Base-by-base conservation (phyloP, 2,113 vertebrate species). In the Telmatochromis bifrenatus region DNA sequence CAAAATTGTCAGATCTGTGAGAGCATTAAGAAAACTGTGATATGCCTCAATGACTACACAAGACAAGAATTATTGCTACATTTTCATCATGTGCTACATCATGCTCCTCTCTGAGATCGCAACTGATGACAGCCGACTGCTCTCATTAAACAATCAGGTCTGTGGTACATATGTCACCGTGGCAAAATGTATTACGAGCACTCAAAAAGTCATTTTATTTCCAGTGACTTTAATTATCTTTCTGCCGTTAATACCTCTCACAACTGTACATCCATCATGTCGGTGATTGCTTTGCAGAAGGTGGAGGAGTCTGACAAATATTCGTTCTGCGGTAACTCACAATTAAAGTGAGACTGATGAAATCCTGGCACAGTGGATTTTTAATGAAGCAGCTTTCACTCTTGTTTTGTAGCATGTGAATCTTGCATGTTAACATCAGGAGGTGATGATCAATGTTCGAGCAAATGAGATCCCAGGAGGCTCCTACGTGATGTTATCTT, bases 401-500 rank as follows among this genome's bases (percentile, higher is more conserved):
- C 58, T 37, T 58, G 31, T 83, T 80, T 49, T 53, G 55, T 49
- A 7, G 28, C 82, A 60, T 54, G 81, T 65, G 56, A 80, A 54
- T 19, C 28, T 31, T 2, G 12, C 4, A 3, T 84, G 53, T 77
- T 81, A 83, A 45, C 37, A 62, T 87, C 33, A 54, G 37, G 37
- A 70, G 70, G 28, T 79, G 79, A 88, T 77, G 85, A 90, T 90
- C 73, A 87, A 85, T 87, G 68, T 81, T 68, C 2, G 53, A 79
- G 83, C 86, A 89, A 91, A 90, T 90, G 79, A 92, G 84, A 73
- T 90, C 89, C 82, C 90, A 19, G 51, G 88, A 73, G 90, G 85
- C 26, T 33, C 54, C 45, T 4, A 14, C 39, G 53, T 55, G 47
- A 60, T 11, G 84, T 81, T 73, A 28, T 81, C 21, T 70, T 79